Evolutionary conservation across 2,888 invertebrate species (phyloP), one percentile per base, ranked within the genome.

Genomic region (Ormyrus rosae): DNA sequence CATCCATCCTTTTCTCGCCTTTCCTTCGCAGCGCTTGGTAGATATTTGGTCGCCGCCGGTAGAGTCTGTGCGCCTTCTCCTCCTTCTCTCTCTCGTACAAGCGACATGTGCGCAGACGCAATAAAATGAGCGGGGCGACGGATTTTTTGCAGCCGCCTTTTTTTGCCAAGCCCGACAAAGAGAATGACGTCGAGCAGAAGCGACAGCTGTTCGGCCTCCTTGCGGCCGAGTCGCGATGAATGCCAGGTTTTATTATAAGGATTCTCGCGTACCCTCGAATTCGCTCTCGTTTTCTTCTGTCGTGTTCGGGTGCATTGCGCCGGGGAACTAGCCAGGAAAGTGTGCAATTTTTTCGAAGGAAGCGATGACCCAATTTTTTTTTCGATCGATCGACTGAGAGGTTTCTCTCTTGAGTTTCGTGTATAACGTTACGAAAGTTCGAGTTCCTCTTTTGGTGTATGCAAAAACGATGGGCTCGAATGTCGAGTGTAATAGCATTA

Each of bases 131-230:
- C 60, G 19, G 34, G 5, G 51, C 7, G 11, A 13, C 46, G 11
- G 34, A 34, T 51, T 34, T 61, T 19, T 51, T 51, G 6, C n/a
- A 11, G 48, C 34, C 13, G 64, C 34, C 55, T 63, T 74, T 67
- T 56, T 56, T 67, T 50, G n/a, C 34, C 34, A 34, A 34, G 56
- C 51, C 34, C 56, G 45, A 48, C 58, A 46, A 9, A 6, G 56
- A 10, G 45, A 48, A 58, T 78, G 72, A 78, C 72, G 72, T 48
- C 13, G 55, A 53, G 50, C 67, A 48, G 48, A 72, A 78, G 51
- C 72, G 72, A 72, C 78, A 78, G 65, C 78, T 78, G 78, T 60
- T 72, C 48, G 58, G 60, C 67, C 65, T 67, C 69, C 51, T 48
- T 13, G 45, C 50, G 67, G 45, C 53, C 10, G 19, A 6, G 48